A percentile compares a stretch with the other conserved stretches of the same genome.
Evolutionary conservation across 2,113 vertebrate genomes (phyloP).

Genomic region (Bubalus kerabau): DNA sequence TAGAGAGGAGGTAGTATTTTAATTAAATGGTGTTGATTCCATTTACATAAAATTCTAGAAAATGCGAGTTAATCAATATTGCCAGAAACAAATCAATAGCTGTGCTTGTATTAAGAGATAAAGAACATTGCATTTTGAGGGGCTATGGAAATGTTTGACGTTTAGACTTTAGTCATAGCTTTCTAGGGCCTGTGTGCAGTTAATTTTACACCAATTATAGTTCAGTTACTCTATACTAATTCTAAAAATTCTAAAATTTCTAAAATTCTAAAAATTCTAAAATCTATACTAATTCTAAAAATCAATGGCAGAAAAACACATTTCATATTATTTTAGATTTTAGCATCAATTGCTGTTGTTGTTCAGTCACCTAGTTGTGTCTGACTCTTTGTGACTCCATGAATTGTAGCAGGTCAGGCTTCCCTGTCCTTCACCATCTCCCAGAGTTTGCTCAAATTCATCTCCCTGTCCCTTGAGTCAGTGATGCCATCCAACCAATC

Average conservation of each 20-base stretch:
- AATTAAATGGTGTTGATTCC: background rate
- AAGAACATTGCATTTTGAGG: fast-evolving
- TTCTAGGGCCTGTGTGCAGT: background rate
- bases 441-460: background rate
- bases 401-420: background rate
- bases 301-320: background rate
- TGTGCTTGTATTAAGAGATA: background rate
- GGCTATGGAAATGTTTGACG: background rate
- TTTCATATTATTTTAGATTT: background rate
- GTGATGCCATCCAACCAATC: background rate
- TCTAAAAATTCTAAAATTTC: background rate
- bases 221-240: background rate
- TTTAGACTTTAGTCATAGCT: background rate
- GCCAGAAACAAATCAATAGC: background rate
- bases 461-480: background rate
- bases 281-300: background rate
- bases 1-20: background rate
- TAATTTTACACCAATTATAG: background rate
- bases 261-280: too few relatives aligned
- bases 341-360: background rate
- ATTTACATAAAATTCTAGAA: background rate
- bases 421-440: background rate
- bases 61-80: background rate
- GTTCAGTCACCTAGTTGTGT: background rate
- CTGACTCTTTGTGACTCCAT: background rate